Evolutionary conservation across 2,113 vertebrate genomes (phyloP), one percentile per base, ranked within the genome.

Genomic region (Marcusenius ussheri): DNA sequence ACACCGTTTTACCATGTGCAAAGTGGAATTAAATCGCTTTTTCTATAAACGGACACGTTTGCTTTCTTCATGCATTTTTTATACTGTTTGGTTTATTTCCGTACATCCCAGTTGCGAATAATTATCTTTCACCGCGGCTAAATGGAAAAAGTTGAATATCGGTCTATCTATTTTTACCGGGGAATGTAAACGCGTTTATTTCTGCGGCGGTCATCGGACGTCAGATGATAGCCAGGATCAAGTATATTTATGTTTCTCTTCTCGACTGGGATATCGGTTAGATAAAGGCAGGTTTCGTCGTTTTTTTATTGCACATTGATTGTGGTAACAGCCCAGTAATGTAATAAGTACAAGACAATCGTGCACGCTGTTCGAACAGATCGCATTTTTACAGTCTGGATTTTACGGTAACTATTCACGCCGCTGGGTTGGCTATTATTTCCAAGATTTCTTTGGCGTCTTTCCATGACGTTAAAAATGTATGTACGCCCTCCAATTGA

Each of bases 1-100:
- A 91, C 83, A 56, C 90, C 89, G n/a, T 77, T 58, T 90, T 27
- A 42, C 74, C 35, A 80, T 80, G 45, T 42, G 42, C 19, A 84
- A 84, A 47, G 10, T 84, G 24, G 45, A 45, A 17, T 80, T 80
- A 80, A 42, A 80, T 17, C 74, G 1, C 45, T 17, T 45, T 84
- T 21, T 1, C 74, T 35, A 80, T 27, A 70, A 70, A 70, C 62
- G 62, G 62, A 70, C 62, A 31, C 62, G 62, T 70, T 70, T 70
- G 62, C 62, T 31, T 70, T 70, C 27, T 70, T 80, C 74, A 19
- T 80, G 74, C 74, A 80, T 80, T 42, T 77, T 80, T 42, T 3
- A 42, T 42, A 17, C 74, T 80, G 31, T 80, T 80, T 39, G 74
- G 74, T 77, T 77, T 77, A 77, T 42, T 77, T 77, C 74, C 74